These are phyloP conservation scores for Cyrtonyx montezumae DNA, from an alignment of 2,113 vertebrate species.

Conservation along the genomic window DNA sequence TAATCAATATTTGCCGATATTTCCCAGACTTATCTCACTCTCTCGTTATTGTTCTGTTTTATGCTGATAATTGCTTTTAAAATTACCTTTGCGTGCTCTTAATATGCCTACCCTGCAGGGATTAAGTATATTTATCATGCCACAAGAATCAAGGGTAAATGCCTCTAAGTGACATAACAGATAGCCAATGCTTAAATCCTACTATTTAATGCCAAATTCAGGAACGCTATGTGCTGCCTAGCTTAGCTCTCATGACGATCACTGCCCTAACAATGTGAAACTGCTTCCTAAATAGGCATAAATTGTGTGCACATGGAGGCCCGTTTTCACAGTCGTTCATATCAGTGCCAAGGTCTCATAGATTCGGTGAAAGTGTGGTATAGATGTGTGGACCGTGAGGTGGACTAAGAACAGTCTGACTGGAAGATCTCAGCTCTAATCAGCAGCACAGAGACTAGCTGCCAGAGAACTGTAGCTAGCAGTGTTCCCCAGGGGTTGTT, in stretches of 20 bases:
- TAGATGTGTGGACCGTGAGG: no score
- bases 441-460: no score
- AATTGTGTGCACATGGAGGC: background rate
- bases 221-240: background rate
- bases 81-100: background rate
- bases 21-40: background rate
- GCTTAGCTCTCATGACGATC: background rate
- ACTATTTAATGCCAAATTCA: slow-evolving; percentile 10
- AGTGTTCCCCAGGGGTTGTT: no score
- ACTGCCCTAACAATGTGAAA: slow-evolving; percentile 9
- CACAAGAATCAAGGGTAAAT: slow-evolving; percentile 35
- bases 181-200: background rate
- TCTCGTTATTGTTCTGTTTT: background rate
- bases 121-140: slow-evolving; percentile 28
- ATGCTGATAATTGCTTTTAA: background rate
- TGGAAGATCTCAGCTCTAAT: no score
- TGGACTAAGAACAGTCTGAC: no score
- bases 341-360: background rate
- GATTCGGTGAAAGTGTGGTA: background rate
- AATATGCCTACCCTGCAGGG: background rate
- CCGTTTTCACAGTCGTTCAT: background rate
- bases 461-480: no score
- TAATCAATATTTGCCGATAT: background rate
- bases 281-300: slow-evolving; percentile 18
- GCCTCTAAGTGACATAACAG: background rate